Percentiles rank a stretch among this genome's conserved stretches.
Conservation (phyloP, 2,113 vertebrate genomes). For the Mobula hypostoma region DNA sequence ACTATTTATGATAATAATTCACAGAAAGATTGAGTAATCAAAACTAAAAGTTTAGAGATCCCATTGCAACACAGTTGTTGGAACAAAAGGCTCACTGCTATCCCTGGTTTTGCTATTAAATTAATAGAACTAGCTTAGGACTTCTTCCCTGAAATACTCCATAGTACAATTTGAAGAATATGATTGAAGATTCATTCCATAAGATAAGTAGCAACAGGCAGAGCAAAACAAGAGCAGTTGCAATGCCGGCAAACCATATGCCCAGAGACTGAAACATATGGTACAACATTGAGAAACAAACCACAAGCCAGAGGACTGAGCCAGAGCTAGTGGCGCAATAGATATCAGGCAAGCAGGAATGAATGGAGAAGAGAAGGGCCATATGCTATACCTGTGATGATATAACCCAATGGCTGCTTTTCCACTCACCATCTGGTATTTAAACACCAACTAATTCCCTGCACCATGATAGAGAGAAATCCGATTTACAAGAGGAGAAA, state of each 20-base stretch:
- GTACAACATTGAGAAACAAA: background rate
- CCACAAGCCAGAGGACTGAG: conserved; percentile 24
- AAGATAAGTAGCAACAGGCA: background rate
- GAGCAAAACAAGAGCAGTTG: background rate
- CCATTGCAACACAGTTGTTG: background rate
- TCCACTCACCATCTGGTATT: background rate
- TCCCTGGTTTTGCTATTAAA: background rate
- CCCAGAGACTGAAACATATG: background rate
- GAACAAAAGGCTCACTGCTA: background rate
- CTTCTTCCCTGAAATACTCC: background rate
- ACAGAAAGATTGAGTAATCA: background rate
- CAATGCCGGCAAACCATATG: background rate
- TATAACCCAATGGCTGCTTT: background rate
- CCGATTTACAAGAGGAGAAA: background rate
- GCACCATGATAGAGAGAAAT: background rate
- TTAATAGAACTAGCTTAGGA: background rate
- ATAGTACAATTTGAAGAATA: background rate
- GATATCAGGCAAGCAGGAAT: background rate
- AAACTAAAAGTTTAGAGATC: background rate
- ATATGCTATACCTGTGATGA: background rate
- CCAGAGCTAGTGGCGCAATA: background rate
- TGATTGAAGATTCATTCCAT: background rate
- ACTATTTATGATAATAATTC: too few relatives aligned
- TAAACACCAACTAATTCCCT: conserved; percentile 1
- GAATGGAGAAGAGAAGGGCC: background rate